Conservation (phyloP, 2,888 invertebrate genomes). For the Hemithea aestivaria region DNA sequence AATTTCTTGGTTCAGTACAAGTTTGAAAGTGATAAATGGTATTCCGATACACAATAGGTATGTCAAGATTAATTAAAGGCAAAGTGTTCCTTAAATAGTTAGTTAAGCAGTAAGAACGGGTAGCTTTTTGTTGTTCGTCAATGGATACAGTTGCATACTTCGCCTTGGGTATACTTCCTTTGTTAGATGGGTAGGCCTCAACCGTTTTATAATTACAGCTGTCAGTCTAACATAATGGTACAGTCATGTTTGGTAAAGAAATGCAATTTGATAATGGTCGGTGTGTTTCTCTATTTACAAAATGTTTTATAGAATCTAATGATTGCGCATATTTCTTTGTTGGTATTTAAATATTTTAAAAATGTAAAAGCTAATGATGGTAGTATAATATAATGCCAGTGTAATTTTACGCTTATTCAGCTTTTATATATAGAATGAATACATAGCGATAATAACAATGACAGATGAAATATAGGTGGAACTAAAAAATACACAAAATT, state of each 20-base stretch:
- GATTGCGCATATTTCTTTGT: constrained; percentile 18
- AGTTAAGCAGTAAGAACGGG: constrained; percentile 61
- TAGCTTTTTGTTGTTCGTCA: constrained; percentile 47
- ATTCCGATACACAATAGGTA: constrained; percentile 55
- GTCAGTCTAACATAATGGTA: no score
- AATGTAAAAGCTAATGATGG: no score
- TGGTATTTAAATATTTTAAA: no score
- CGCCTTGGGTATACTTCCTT: constrained; percentile 18
- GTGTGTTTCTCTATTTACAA: constrained; percentile 21
- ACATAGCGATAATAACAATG: no score
- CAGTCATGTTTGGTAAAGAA: no score
- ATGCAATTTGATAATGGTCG: no score
- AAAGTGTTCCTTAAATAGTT: constrained; percentile 71
- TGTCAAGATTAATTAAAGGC: constrained; percentile 76
- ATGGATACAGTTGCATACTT: constrained; percentile 23
- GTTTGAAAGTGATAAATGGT: constrained; percentile 73
- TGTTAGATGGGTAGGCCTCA: constrained; percentile 18
- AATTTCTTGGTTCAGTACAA: constrained; percentile 54
- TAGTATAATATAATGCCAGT: no score
- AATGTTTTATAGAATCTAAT: constrained; percentile 18
- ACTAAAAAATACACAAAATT: no score
- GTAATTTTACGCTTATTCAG: no score
- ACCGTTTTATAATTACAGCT: no score
- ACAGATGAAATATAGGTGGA: no score
- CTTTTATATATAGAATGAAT: no score